Base-by-base conservation (phyloP, 1,140 invertebrate genomes). In the Pseudomyrmex gracilis region DNA sequence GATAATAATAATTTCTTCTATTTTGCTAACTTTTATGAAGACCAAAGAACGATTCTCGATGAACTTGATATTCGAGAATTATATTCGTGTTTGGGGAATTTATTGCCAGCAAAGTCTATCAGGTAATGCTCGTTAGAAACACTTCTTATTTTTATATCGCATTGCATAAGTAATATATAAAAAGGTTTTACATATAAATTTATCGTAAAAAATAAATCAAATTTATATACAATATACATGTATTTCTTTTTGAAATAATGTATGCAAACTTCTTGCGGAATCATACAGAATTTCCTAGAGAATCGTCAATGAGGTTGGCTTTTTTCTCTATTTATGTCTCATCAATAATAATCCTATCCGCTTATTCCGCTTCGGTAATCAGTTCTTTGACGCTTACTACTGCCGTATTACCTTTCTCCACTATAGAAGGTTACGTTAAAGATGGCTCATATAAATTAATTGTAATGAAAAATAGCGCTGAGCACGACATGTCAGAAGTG, bases 81-180 rank as follows among this genome's bases (percentile, higher is more conserved):
- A 89, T 64, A 77, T 90, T 12, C 15, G 82, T 7, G 63, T 90
- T 45, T 92, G 89, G 89, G 90, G 91, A 22, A 90, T 92, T 53
- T 90, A 85, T 58, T 91, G 91, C 70, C 91, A 92, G 22, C 92
- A 93, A 45, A 87, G 89, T 45, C 63, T 92, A 13, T 34, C 91
- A 77, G 90, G 92, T 92, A 84, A 66, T 15, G 3, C 4, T n/a
- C 34, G 2, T 1, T 45, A 61, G 0, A 24, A 1, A 61, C 13
- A 63, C 7, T 15, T 17, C 12, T 12, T 13, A 47, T 8, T 57
- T 34, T 34, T 34, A 5, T 34, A 34, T 34, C 34, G 7, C 5
- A 34, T 7, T 4, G 34, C 34, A 34, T 7, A 34, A 34, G 34
- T 34, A 34, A 34, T 34, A 34, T 34, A n/a, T n/a, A n/a, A 34